Evolutionary conservation across 2,113 vertebrate genomes (phyloP).

Genomic region (Nycticebus coucang): DNA sequence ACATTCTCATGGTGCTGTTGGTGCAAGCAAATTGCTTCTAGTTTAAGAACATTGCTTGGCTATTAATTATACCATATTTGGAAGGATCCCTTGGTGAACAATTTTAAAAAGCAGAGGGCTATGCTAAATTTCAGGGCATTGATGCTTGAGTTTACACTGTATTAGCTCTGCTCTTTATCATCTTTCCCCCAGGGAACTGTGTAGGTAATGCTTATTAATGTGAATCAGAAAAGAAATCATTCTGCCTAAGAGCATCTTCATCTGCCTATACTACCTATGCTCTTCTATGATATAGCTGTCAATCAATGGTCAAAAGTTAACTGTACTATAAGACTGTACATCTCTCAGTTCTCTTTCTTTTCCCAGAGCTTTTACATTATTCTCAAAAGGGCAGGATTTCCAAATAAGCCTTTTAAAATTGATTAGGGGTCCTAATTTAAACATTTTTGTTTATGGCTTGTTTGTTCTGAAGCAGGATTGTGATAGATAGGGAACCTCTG

Average conservation of each 20-base stretch:
- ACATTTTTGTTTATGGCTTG: conserved; percentile 17
- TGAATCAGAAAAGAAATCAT: conserved; percentile 51
- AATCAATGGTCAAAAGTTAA: conserved; percentile 39
- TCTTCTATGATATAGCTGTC: neutral
- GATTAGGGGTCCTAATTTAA: conserved; percentile 57
- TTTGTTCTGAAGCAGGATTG: conserved; percentile 46
- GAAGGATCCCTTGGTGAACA: conserved; percentile 56
- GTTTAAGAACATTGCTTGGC: conserved; percentile 61
- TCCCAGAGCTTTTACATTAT: conserved; percentile 51
- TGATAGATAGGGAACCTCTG: conserved; percentile 33
- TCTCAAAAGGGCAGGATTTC: conserved; percentile 58
- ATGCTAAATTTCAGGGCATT: conserved; percentile 60
- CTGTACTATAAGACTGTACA: conserved; percentile 20
- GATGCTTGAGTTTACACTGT: conserved; percentile 64
- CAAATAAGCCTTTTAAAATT: conserved; percentile 59
- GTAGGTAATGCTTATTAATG: conserved; percentile 33
- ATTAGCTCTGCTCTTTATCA: conserved; percentile 55
- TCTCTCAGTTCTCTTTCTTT: conserved; percentile 32
- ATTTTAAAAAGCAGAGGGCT: conserved; percentile 62
- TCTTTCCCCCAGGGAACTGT: conserved; percentile 33
- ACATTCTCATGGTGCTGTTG: conserved; percentile 78
- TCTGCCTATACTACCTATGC: neutral
- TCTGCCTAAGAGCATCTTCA: conserved; percentile 49
- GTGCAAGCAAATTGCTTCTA: conserved; percentile 64
- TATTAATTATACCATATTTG: conserved; percentile 62